These are phyloP conservation scores for Telenomus remus DNA, from an alignment of 1,140 invertebrate genomes.

Conservation along the genomic window DNA sequence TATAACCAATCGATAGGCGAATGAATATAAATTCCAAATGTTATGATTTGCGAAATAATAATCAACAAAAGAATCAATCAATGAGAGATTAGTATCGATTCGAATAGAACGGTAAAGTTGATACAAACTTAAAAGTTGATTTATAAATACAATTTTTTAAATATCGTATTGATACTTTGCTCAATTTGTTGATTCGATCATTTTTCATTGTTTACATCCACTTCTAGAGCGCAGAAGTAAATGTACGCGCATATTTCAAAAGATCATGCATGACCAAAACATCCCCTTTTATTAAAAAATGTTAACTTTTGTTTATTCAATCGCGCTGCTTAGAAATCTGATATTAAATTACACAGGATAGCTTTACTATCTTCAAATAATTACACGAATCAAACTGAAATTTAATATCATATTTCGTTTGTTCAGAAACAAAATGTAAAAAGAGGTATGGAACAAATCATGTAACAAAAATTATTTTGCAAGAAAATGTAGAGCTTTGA, in stretches of 20 bases:
- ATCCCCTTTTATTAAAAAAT: conserved; percentile 15
- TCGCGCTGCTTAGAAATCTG: background rate
- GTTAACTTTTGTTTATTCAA: background rate
- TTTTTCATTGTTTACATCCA: conserved; percentile 40
- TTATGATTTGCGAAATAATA: too few relatives aligned
- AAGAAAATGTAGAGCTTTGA: conserved; percentile 33
- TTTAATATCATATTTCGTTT: background rate
- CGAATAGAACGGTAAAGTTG: too few relatives aligned
- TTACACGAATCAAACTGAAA: too few relatives aligned
- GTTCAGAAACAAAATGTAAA: background rate
- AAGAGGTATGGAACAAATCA: too few relatives aligned
- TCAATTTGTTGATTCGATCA: conserved; percentile 10
- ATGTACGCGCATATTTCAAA: conserved; percentile 41
- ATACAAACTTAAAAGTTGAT: too few relatives aligned
- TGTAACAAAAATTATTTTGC: conserved; percentile 46
- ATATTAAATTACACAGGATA: too few relatives aligned
- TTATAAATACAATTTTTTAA: too few relatives aligned
- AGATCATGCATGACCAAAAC: conserved; percentile 5
- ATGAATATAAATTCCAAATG: background rate
- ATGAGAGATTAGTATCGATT: background rate
- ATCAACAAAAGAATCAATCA: background rate
- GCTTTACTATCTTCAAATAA: too few relatives aligned
- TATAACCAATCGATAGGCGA: background rate
- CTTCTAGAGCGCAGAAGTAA: conserved; percentile 69
- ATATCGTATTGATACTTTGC: background rate